Conservation (phyloP, 2,888 invertebrate genomes). For the Cheilosia urbana region DNA sequence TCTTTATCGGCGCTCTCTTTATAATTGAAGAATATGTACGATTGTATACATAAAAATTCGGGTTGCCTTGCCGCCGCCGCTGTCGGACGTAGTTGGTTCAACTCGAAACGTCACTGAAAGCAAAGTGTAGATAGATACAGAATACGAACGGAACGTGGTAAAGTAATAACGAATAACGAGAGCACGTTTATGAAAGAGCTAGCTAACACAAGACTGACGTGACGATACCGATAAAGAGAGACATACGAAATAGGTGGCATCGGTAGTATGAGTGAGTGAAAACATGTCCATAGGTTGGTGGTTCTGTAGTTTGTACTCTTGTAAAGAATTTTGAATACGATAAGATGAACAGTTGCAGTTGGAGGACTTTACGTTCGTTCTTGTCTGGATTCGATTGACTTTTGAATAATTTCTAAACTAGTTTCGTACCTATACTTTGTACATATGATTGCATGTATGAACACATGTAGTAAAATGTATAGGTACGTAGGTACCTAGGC, state of each 20-base stretch:
- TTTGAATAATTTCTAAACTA: too few species aligned
- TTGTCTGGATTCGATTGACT: not conserved
- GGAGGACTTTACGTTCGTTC: not conserved
- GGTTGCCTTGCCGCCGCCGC: slow-evolving; percentile 14
- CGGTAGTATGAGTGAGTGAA: slow-evolving; percentile 11
- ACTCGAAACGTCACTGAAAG: slow-evolving; percentile 34
- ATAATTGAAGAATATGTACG: slow-evolving; percentile 13
- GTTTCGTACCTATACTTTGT: too few species aligned
- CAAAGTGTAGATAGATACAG: slow-evolving; percentile 30
- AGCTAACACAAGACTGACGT: slow-evolving; percentile 1
- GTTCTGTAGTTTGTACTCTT: not conserved
- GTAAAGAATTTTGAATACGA: slow-evolving; percentile 19
- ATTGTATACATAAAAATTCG: slow-evolving; percentile 25
- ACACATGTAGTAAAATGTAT: too few species aligned
- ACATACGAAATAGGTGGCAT: not conserved
- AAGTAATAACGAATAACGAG: slow-evolving; percentile 54
- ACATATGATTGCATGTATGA: too few species aligned
- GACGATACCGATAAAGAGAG: slow-evolving; percentile 22
- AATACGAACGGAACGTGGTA: slow-evolving; percentile 43
- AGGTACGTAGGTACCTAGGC: too few species aligned
- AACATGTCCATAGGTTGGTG: not conserved
- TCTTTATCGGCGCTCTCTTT: slow-evolving; percentile 61
- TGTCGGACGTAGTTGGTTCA: slow-evolving; percentile 32
- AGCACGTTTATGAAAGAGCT: slow-evolving; percentile 60
- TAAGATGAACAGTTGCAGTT: not conserved